phyloP scores from a whole-genome alignment of 1,140 invertebrate genomes.

The Gryon sp. region DNA sequence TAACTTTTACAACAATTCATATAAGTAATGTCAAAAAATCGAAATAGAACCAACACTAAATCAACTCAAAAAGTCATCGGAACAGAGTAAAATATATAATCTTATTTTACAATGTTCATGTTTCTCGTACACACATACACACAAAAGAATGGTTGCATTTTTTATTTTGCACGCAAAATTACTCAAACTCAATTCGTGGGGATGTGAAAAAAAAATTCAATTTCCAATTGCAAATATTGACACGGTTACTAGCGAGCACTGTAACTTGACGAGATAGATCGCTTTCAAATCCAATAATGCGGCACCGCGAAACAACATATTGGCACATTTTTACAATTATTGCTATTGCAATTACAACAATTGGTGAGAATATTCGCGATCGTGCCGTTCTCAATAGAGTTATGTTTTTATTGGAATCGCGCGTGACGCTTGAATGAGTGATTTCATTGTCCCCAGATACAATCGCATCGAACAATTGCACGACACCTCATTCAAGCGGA shows the following conservation, averaged over 20 bases:
- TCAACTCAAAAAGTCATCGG: no score
- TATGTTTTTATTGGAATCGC: slow-evolving; percentile 51
- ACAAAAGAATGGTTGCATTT: background rate
- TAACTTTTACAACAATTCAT: no score
- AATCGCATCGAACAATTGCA: slow-evolving; percentile 37
- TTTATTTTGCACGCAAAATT: background rate
- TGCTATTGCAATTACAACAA: slow-evolving; percentile 37
- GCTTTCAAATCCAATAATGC: slow-evolving; percentile 46
- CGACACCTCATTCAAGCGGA: slow-evolving; percentile 37
- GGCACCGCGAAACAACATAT: slow-evolving; percentile 39
- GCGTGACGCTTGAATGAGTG: slow-evolving; percentile 42
- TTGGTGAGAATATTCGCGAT: slow-evolving; percentile 12
- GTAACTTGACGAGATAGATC: slow-evolving; percentile 2
- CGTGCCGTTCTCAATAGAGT: slow-evolving; percentile 11
- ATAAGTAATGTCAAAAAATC: no score
- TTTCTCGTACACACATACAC: no score
- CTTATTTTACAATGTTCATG: background rate
- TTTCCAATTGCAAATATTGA: slow-evolving; percentile 25
- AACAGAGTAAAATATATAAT: background rate
- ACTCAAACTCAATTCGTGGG: slow-evolving; percentile 1
- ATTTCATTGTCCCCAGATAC: slow-evolving; percentile 41
- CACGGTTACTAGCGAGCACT: background rate
- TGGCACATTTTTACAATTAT: slow-evolving; percentile 30
- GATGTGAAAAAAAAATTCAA: slow-evolving; percentile 27
- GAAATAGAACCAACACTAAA: no score